Evolutionary conservation across 2,113 vertebrate species (phyloP).

Genomic region (Stegastes partitus): DNA sequence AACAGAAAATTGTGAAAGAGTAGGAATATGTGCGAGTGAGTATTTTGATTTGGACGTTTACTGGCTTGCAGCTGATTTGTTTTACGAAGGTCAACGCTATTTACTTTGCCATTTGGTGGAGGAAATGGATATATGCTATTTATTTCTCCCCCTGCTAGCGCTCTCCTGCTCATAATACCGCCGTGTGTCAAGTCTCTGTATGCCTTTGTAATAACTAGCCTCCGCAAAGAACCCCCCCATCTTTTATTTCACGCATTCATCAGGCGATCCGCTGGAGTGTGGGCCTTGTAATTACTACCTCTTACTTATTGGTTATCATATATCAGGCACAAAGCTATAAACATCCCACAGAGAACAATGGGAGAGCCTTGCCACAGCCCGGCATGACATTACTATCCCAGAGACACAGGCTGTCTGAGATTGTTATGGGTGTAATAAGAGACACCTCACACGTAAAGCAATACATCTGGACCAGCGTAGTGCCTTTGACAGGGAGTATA

Average conservation of each 20-base stretch:
- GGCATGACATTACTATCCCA: conserved; percentile 71
- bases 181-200: conserved; percentile 58
- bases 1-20: conserved; percentile 26
- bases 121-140: conserved; percentile 73
- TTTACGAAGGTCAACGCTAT: conserved; percentile 69
- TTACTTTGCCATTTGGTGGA: conserved; percentile 67
- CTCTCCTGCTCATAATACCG: conserved; percentile 37
- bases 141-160: conserved; percentile 48
- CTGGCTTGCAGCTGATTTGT: conserved; percentile 64
- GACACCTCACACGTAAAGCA: conserved; percentile 74
- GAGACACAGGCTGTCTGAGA: conserved; percentile 73
- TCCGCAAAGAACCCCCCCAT: conserved; percentile 65
- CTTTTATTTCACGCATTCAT: conserved; percentile 83
- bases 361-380: conserved; percentile 68
- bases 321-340: conserved; percentile 81
- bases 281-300: conserved; percentile 82
- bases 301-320: conserved; percentile 82
- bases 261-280: conserved; percentile 66
- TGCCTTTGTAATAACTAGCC: conserved; percentile 73
- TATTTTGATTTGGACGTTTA: conserved; percentile 56
- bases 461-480: conserved; percentile 70
- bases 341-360: conserved; percentile 79
- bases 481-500: conserved; percentile 73
- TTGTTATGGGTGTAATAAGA: conserved; percentile 82
- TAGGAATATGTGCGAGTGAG: conserved; percentile 38